A percentile compares a stretch with the other conserved stretches of the same genome.
These are phyloP conservation scores for Kryptopterus vitreolus DNA, from an alignment of 2,797 vertebrate species.

Conservation along the genomic window DNA sequence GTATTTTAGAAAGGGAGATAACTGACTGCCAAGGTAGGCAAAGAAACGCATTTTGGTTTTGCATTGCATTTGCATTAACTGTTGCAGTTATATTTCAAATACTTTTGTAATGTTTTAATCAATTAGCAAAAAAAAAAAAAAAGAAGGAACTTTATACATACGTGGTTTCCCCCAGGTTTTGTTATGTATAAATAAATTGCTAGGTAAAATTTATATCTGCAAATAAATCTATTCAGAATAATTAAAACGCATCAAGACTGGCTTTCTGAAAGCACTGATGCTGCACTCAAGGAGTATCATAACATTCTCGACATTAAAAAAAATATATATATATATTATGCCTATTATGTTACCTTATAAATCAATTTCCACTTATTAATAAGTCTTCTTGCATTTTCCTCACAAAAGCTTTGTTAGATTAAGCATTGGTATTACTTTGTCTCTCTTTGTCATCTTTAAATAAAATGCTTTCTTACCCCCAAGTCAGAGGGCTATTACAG, in stretches of 20 bases:
- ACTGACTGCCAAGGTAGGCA: slow-evolving; percentile 3
- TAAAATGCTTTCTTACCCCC: not conserved
- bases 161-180: not conserved
- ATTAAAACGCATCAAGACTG: not conserved
- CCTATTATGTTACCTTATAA: not conserved
- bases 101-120: not conserved
- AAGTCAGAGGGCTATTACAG: slow-evolving; percentile 22
- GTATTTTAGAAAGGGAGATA: not conserved
- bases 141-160: not conserved
- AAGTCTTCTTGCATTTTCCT: not conserved
- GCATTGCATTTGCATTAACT: not conserved
- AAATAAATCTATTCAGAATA: not conserved
- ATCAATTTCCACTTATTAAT: not conserved
- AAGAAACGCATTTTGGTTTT: not conserved
- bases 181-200: not conserved
- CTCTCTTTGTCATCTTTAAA: not conserved
- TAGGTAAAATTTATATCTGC: not conserved
- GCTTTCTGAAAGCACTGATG: slow-evolving; percentile 2
- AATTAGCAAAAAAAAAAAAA: not conserved
- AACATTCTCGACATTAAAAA: not conserved
- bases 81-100: not conserved
- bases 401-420: not conserved
- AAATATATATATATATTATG: not conserved
- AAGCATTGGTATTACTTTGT: not conserved
- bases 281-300: no score